These are phyloP conservation scores for Cyprinella venusta DNA, from an alignment of 2,797 vertebrate genomes.

Conservation along the genomic window DNA sequence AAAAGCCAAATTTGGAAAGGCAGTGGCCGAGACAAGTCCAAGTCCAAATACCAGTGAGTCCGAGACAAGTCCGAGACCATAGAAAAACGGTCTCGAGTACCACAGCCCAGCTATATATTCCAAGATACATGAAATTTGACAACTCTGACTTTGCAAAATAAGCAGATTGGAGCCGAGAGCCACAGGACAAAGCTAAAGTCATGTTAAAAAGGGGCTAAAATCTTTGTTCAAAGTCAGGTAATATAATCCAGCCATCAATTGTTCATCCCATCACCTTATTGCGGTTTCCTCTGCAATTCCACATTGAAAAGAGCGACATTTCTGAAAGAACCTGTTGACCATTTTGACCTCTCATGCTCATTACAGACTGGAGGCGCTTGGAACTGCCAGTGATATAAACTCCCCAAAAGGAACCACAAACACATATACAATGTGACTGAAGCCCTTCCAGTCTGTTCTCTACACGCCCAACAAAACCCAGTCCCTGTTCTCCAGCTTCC, in stretches of 20 bases:
- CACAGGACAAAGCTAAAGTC: background rate
- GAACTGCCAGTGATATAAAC: slow-evolving; percentile 7
- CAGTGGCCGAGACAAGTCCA: no score
- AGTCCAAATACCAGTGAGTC: no score
- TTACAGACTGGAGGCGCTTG: background rate
- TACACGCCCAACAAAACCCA: slow-evolving; percentile 56
- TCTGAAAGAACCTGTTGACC: slow-evolving; percentile 35
- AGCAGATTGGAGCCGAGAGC: background rate
- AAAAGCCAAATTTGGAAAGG: no score
- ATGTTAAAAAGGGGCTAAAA: background rate
- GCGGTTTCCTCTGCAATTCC: background rate
- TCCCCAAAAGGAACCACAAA: slow-evolving; percentile 20
- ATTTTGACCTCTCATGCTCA: slow-evolving; percentile 1
- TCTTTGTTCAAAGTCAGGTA: background rate
- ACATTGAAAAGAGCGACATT: slow-evolving; percentile 65
- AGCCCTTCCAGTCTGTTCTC: slow-evolving; percentile 46
- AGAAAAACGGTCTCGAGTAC: no score
- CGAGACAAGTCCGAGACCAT: no score
- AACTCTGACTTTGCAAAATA: background rate
- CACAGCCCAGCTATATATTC: no score
- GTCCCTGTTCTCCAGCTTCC: slow-evolving; percentile 43
- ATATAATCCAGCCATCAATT: background rate
- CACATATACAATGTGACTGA: background rate
- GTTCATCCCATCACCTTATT: background rate
- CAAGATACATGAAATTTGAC: background rate